Evolutionary conservation across 2,888 invertebrate genomes (phyloP).

Genomic region (Pristionchus japonicus): DNA sequence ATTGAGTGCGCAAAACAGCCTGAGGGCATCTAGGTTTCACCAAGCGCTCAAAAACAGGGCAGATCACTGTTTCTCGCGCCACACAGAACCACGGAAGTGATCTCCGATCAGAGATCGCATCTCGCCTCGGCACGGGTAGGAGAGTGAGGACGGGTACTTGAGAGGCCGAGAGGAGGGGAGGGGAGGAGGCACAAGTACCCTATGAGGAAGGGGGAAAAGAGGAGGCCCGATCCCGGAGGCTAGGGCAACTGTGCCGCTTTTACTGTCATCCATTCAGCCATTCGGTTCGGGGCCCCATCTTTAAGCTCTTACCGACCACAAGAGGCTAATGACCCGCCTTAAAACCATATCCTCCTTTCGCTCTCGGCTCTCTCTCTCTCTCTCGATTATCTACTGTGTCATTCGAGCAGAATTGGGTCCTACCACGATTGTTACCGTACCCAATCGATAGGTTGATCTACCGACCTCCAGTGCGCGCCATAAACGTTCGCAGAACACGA

Average conservation of each 20-base stretch:
- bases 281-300: not conserved
- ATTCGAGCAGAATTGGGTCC: not conserved
- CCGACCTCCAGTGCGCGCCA: not conserved
- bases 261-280: not conserved
- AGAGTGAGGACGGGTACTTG: not conserved
- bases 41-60: not conserved
- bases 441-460: not conserved
- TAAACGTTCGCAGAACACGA: not conserved
- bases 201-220: not conserved
- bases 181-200: not conserved
- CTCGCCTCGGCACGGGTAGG: too few relatives aligned
- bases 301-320: not conserved
- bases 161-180: too few relatives aligned
- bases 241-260: not conserved
- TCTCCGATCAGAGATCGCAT: not conserved
- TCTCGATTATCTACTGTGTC: not conserved
- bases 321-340: conserved; percentile 11
- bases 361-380: not conserved
- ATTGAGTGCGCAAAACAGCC: not conserved
- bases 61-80: not conserved
- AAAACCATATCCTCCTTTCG: not conserved
- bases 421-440: not conserved
- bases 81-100: not conserved
- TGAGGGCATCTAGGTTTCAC: not conserved
- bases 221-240: not conserved